Evolutionary conservation across 2,797 vertebrate genomes (phyloP).

Genomic region (Enteromius unitaeniatus): DNA sequence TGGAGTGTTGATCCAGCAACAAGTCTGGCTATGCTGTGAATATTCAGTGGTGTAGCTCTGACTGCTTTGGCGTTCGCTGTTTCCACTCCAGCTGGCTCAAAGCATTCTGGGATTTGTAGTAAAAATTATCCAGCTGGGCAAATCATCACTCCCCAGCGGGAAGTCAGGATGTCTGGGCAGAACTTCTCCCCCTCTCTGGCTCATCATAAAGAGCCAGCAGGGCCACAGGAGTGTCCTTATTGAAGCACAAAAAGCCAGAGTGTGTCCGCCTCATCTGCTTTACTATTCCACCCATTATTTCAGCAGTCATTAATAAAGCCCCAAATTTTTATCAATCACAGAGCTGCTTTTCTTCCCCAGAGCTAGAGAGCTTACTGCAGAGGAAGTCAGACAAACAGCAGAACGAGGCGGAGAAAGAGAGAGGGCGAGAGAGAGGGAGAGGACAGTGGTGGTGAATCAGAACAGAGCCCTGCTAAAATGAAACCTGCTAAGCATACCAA

Average conservation of each 20-base stretch:
- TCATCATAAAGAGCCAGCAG: constrained; percentile 40
- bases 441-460: constrained; percentile 50
- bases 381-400: constrained; percentile 47
- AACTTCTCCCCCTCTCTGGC: constrained; percentile 11
- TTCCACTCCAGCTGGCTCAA: constrained; percentile 58
- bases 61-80: constrained; percentile 22
- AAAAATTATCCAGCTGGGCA: constrained; percentile 67
- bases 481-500: constrained; percentile 81
- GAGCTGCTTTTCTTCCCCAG: constrained; percentile 24
- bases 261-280: background rate
- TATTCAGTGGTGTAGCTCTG: constrained; percentile 5
- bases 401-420: constrained; percentile 40
- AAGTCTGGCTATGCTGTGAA: constrained; percentile 34
- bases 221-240: constrained; percentile 24
- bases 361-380: constrained; percentile 27
- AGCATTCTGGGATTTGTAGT: constrained; percentile 65
- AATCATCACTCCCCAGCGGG: constrained; percentile 64
- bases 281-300: constrained; percentile 35
- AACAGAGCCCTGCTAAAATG: constrained; percentile 73
- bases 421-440: constrained; percentile 44
- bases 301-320: constrained; percentile 49
- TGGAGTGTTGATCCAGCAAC: constrained; percentile 41
- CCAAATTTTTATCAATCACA: constrained; percentile 51
- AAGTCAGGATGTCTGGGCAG: constrained; percentile 52
- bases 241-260: constrained; percentile 21